Evolutionary conservation across 2,113 vertebrate species (phyloP), one percentile per base, ranked within the genome.

Genomic region (Sylvia atricapilla): DNA sequence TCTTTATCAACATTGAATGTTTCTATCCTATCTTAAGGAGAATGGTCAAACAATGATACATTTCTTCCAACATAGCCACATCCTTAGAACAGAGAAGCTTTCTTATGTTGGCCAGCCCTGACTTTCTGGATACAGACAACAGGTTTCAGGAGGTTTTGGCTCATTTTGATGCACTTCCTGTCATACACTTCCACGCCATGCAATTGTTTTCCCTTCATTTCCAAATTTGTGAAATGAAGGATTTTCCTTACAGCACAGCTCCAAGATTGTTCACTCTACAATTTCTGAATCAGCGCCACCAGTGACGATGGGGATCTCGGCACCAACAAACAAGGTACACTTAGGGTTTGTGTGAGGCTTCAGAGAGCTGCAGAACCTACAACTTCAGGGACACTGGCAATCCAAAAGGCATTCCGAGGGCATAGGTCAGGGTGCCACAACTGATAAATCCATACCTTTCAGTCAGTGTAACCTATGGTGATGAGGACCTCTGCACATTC

Each of bases 391-490:
- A 31, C 37, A 44, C 21, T 31, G 67, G 21, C 25, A 31, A 24
- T 31, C 21, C 33, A 31, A 72, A 62, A 25, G 5, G 39, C 46
- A 20, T 13, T 35, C 8, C 37, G 21, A 35, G 25, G 56, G 15
- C 56, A 62, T 25, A 44, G 46, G 56, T 33, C 37, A 62, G 11
- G 46, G 13, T 69, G 31, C 67, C 67, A 37, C 25, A 31, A 6
- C 1, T 21, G 33, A 35, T 20, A 19, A 53, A 20, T 27, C 21
- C 27, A 46, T 33, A 37, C 33, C 11, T 31, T 62, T 44, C 27
- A 17, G 4, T 7, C 10, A 14, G 33, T 33, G 27, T 25, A 16
- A 12, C 31, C 20, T 10, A 2, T 7, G 47, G 47, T 0, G 0
- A 9, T 35, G 37, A 60, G 24, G 21, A 25, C 2, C 5, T 44